A percentile compares a stretch with the other conserved stretches of the same genome.
These are phyloP conservation scores for Monopterus albus DNA, from an alignment of 2,113 vertebrate genomes.

Conservation along the genomic window DNA sequence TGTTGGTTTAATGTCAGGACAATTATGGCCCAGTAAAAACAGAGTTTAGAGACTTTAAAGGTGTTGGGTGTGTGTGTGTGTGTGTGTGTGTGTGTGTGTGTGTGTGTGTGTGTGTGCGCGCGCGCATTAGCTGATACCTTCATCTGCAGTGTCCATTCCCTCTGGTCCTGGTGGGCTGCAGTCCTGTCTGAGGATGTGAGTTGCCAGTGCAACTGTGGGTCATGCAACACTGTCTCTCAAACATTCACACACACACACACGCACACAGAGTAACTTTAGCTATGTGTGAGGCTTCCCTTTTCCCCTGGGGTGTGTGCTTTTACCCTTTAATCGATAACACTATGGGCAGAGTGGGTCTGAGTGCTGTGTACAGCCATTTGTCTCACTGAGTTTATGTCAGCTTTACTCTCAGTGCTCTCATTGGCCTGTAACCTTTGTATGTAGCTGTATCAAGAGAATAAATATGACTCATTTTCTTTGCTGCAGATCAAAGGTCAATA, in stretches of 20 bases:
- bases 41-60: background rate
- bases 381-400: conserved; percentile 67
- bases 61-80: background rate
- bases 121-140: conserved; percentile 17
- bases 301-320: conserved; percentile 73
- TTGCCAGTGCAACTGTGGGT: conserved; percentile 68
- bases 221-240: conserved; percentile 13
- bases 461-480: conserved; percentile 9
- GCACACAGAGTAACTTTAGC: conserved; percentile 75
- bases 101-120: background rate
- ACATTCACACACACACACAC: conserved; percentile 20
- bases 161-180: conserved; percentile 48
- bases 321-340: conserved; percentile 81
- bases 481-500: conserved; percentile 15
- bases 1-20: conserved; percentile 10
- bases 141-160: conserved; percentile 29
- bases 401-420: conserved; percentile 35
- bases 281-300: conserved; percentile 61
- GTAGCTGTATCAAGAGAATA: conserved; percentile 11
- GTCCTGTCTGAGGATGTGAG: conserved; percentile 56
- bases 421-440: conserved; percentile 42
- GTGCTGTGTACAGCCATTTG: conserved; percentile 68
- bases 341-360: conserved; percentile 76
- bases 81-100: background rate
- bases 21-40: background rate